Percentiles rank a stretch among this genome's conserved stretches.
These are phyloP conservation scores for Drosophila lowei DNA, from an alignment of 1,140 invertebrate genomes.

Conservation along the genomic window DNA sequence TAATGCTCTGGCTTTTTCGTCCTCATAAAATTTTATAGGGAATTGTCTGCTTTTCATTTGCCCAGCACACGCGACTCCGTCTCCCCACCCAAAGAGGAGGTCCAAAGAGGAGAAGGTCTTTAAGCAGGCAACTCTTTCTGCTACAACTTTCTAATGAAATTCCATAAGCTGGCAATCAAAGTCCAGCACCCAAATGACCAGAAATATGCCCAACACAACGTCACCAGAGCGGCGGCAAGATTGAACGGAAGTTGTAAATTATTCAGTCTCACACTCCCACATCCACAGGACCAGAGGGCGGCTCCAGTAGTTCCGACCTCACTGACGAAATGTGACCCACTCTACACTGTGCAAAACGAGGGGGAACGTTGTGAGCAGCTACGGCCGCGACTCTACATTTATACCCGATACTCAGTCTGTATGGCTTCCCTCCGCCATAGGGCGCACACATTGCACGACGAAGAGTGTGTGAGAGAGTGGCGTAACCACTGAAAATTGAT, in stretches of 20 bases:
- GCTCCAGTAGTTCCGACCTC: background rate
- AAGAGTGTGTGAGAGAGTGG: too few relatives aligned
- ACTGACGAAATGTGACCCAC: background rate
- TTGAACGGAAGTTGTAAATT: constrained; percentile 58
- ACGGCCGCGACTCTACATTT: too few relatives aligned
- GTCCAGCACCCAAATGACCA: constrained; percentile 60
- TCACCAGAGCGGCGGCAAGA: constrained; percentile 24
- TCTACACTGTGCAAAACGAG: too few relatives aligned
- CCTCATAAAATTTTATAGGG: constrained; percentile 73
- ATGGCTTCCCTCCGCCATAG: too few relatives aligned
- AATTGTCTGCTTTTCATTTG: constrained; percentile 66
- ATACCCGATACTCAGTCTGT: too few relatives aligned
- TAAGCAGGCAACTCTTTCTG: constrained; percentile 19
- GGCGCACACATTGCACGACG: too few relatives aligned
- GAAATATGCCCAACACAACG: constrained; percentile 18
- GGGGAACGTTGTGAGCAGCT: too few relatives aligned
- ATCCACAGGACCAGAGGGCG: background rate
- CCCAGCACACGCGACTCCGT: constrained; percentile 53
- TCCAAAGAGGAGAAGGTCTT: constrained; percentile 16
- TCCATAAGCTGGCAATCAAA: constrained; percentile 61
- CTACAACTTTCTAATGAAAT: constrained; percentile 67
- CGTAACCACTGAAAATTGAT: too few relatives aligned
- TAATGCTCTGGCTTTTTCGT: constrained; percentile 54
- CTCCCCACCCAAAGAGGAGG: too few relatives aligned
- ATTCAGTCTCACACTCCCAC: constrained; percentile 31